Conservation (phyloP, 2,113 vertebrate genomes). For the Asarcornis scutulata region DNA sequence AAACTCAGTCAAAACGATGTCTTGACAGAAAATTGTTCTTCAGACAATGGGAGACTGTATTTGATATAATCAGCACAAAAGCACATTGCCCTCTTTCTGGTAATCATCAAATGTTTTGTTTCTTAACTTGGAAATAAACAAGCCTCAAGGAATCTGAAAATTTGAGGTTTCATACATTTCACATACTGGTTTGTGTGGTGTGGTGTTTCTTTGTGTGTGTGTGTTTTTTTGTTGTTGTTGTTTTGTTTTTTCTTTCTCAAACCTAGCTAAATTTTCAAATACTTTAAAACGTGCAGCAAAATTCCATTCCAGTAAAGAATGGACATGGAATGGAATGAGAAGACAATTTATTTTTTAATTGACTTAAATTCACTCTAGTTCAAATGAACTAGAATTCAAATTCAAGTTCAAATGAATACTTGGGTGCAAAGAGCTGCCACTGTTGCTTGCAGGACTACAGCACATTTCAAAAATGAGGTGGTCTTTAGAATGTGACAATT, state of each 20-base stretch:
- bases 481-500: not conserved
- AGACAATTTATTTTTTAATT: not conserved
- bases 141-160: not conserved
- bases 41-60: not conserved
- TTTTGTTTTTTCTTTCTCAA: not conserved
- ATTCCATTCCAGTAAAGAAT: conserved; percentile 15
- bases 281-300: conserved; percentile 21
- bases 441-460: not conserved
- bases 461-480: not conserved
- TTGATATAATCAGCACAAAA: not conserved
- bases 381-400: not conserved
- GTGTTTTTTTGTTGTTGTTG: not conserved
- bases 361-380: not conserved
- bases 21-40: not conserved
- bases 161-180: not conserved
- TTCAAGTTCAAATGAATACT: not conserved
- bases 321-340: not conserved
- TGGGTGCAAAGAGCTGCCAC: not conserved
- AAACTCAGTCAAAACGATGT: not conserved
- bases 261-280: not conserved
- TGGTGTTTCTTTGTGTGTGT: no score
- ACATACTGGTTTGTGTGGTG: not conserved
- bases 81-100: not conserved
- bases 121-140: not conserved
- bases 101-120: not conserved